These are phyloP conservation scores for Cyanoliseus patagonus DNA, from an alignment of 2,113 vertebrate species.

Conservation along the genomic window DNA sequence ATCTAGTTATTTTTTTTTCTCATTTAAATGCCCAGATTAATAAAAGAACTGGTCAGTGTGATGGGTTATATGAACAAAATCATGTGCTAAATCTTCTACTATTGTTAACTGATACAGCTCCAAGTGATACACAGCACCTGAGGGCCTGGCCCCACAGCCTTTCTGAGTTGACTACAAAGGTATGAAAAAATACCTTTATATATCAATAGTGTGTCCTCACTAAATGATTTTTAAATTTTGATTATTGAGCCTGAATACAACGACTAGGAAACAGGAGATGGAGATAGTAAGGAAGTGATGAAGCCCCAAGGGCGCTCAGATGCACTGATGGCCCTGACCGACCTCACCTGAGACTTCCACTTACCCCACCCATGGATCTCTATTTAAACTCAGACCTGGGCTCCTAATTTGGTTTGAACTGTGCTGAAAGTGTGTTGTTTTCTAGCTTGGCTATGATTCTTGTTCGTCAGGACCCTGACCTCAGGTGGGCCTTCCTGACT, in stretches of 20 bases:
- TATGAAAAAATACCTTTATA: not conserved
- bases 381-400: not conserved
- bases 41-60: slow-evolving; percentile 34
- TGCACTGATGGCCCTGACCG: not conserved
- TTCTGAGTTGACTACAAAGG: not conserved
- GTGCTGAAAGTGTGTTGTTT: fast-evolving
- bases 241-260: not conserved
- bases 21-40: slow-evolving; percentile 41
- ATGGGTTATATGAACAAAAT: slow-evolving; percentile 2
- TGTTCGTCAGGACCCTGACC: fast-evolving
- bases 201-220: not conserved
- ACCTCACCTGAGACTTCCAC: not conserved
- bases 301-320: fast-evolving
- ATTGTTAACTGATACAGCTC: not conserved
- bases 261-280: not conserved
- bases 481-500: fast-evolving
- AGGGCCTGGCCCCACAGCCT: not conserved
- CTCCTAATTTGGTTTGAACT: fast-evolving
- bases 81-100: not conserved
- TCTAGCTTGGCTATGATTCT: fast-evolving
- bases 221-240: not conserved
- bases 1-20: slow-evolving; percentile 21
- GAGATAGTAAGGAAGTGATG: not conserved
- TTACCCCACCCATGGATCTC: not conserved
- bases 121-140: not conserved